phyloP scores from a whole-genome alignment of 2,113 vertebrate genomes.

The Struthidea cinerea region DNA sequence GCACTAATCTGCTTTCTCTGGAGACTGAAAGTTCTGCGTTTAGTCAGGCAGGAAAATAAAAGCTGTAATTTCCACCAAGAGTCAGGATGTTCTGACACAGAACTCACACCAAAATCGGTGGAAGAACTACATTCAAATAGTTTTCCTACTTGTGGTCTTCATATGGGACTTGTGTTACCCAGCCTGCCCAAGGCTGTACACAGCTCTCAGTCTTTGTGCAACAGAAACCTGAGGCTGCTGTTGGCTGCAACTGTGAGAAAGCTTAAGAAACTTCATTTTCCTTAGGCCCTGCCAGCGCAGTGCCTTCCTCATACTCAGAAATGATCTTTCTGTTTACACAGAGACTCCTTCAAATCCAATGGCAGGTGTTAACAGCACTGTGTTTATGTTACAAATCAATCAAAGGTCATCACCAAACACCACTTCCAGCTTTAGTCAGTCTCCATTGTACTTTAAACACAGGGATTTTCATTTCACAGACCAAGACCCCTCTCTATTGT shows the following conservation, averaged over 20 bases:
- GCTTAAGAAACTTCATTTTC: neutral
- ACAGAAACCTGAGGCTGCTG: neutral
- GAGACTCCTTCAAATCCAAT: neutral
- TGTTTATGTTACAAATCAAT: neutral
- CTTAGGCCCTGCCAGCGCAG: neutral
- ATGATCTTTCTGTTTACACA: neutral
- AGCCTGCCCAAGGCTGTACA: neutral
- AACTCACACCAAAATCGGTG: neutral
- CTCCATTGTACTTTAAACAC: neutral
- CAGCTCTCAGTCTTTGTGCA: neutral
- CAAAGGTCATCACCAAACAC: neutral
- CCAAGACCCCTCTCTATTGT: neutral
- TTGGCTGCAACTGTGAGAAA: neutral
- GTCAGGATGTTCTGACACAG: constrained; percentile 24
- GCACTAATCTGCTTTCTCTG: neutral
- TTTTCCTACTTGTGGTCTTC: neutral
- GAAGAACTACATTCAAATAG: neutral
- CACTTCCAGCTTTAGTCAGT: neutral
- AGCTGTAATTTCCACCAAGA: constrained; percentile 22
- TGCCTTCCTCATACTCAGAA: neutral
- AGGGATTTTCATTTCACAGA: neutral
- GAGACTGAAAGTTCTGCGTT: constrained; percentile 26
- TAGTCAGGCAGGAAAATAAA: constrained; percentile 32
- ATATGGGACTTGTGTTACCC: neutral
- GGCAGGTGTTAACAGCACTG: neutral